Percentiles rank a stretch among this genome's conserved stretches.
These are phyloP conservation scores for Crotalus helleri DNA, from an alignment of 2,113 vertebrate species.

Conservation along the genomic window DNA sequence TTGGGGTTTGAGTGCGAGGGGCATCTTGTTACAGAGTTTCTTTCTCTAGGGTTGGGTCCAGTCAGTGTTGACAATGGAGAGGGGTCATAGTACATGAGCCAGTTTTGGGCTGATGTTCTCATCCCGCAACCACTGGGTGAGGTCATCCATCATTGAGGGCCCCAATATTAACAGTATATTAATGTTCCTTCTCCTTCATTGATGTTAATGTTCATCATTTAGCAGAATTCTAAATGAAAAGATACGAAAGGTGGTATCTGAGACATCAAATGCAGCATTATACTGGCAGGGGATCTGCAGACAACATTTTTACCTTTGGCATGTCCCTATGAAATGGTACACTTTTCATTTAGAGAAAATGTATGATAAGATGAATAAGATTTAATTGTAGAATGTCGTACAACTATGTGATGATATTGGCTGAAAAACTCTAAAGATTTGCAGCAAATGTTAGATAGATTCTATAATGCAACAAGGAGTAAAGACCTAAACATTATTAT, in stretches of 20 bases:
- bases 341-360: neutral
- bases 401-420: neutral
- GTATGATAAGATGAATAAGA: neutral
- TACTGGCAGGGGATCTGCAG: neutral
- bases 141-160: neutral
- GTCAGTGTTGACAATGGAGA: neutral
- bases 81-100: neutral
- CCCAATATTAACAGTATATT: no score
- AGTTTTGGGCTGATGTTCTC: neutral
- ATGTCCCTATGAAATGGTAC: neutral
- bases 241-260: neutral
- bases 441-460: neutral
- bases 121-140: neutral
- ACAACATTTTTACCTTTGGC: neutral
- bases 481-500: neutral
- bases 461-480: neutral
- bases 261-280: neutral
- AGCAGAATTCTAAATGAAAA: no score
- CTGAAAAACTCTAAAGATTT: neutral
- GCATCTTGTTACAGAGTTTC: neutral
- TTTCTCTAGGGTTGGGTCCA: neutral
- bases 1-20: neutral
- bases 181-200: no score
- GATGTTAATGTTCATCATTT: no score
- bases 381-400: neutral